Percentiles rank a stretch among this genome's conserved stretches.
Evolutionary conservation across 2,888 invertebrate species (phyloP).

Genomic region (Tryphoninae sp.): DNA sequence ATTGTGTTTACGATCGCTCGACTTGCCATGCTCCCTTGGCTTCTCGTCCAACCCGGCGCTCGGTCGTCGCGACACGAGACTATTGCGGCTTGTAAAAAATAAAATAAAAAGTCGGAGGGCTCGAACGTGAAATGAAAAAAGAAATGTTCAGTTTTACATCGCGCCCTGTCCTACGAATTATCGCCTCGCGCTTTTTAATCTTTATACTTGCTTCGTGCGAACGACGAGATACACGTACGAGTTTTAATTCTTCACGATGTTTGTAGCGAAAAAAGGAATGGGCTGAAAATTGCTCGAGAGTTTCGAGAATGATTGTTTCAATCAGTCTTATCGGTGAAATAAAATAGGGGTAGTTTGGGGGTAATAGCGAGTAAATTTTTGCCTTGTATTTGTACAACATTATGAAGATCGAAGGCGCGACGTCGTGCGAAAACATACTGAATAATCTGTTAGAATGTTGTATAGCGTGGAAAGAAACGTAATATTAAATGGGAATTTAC

Average conservation of each 20-base stretch:
- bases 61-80: conserved; percentile 37
- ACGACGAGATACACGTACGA: background rate
- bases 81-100: conserved; percentile 47
- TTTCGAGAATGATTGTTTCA: conserved; percentile 25
- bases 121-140: background rate
- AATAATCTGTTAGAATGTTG: conserved; percentile 26
- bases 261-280: background rate
- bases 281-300: background rate
- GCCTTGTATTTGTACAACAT: background rate
- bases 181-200: conserved; percentile 38
- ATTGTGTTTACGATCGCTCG: conserved; percentile 76
- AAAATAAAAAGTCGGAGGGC: conserved; percentile 6
- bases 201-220: conserved; percentile 4
- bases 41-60: conserved; percentile 45
- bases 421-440: conserved; percentile 38
- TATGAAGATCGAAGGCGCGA: conserved; percentile 16
- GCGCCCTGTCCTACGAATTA: conserved; percentile 29
- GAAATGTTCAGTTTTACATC: conserved; percentile 18
- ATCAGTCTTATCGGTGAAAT: conserved; percentile 31
- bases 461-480: conserved; percentile 10
- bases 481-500: conserved; percentile 29
- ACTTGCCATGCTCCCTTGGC: conserved; percentile 56
- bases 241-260: background rate
- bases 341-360: conserved; percentile 8
- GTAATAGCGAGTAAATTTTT: conserved; percentile 31